Conservation (phyloP, 2,888 invertebrate genomes). For the Melanophora roralis region DNA sequence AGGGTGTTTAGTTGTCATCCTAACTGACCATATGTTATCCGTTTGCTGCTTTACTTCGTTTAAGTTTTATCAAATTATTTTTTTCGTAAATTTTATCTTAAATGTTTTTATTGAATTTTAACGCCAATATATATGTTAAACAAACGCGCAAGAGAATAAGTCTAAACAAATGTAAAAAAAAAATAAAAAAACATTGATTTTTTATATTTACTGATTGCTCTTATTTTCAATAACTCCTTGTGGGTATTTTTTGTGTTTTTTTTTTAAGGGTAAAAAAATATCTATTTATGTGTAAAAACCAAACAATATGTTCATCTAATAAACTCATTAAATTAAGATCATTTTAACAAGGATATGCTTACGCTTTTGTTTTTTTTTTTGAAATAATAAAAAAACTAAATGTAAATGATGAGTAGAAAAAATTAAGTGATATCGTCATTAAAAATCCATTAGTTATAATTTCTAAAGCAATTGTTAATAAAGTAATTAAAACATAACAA, state of each 20-base stretch:
- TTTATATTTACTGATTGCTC: too few relatives aligned
- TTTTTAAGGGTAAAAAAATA: neutral
- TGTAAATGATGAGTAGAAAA: neutral
- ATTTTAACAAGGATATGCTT: constrained; percentile 1
- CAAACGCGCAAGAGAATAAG: too few relatives aligned
- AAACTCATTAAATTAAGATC: neutral
- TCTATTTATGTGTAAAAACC: neutral
- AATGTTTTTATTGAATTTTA: constrained; percentile 11
- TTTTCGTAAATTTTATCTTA: constrained; percentile 6
- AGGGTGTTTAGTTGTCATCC: neutral
- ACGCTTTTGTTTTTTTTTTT: neutral
- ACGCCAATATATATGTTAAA: neutral
- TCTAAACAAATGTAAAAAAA: too few relatives aligned
- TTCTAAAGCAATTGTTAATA: neutral
- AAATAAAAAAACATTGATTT: neutral
- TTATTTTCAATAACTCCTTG: too few relatives aligned
- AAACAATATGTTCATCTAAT: neutral
- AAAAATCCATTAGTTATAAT: constrained; percentile 8
- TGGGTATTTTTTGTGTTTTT: neutral
- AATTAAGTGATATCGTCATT: constrained; percentile 29
- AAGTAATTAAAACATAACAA: neutral
- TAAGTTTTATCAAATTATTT: neutral
- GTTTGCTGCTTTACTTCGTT: neutral
- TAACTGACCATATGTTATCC: constrained; percentile 10
- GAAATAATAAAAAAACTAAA: neutral